Conservation (phyloP, 2,888 invertebrate genomes). For the Chrysolina americana region DNA sequence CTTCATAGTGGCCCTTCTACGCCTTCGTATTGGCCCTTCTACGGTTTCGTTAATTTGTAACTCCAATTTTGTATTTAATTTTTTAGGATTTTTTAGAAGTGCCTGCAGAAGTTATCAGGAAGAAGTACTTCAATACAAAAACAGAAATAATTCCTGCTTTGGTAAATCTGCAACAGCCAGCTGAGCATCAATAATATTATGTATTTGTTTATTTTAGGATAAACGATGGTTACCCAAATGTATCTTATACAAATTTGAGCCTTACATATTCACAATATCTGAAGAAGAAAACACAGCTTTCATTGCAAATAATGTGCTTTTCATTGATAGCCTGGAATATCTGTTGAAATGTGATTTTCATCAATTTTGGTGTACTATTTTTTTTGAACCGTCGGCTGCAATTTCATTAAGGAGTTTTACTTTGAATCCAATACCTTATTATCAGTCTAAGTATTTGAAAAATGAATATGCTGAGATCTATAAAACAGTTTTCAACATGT, state of each 20-base stretch:
- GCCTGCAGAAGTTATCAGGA: conserved; percentile 49
- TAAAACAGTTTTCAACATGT: conserved; percentile 75
- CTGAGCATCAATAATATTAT: conserved; percentile 14
- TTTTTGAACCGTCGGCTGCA: conserved; percentile 61
- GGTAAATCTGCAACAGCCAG: conserved; percentile 49
- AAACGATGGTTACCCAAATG: conserved; percentile 62
- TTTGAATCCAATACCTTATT: conserved; percentile 64
- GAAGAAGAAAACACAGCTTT: conserved; percentile 61
- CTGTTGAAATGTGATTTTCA: conserved; percentile 65
- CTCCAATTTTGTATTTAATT: background rate
- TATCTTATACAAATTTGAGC: conserved; percentile 58
- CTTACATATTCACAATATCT: conserved; percentile 59
- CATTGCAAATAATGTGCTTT: conserved; percentile 59
- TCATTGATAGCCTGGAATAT: conserved; percentile 62
- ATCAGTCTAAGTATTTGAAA: conserved; percentile 65
- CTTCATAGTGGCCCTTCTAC: too few relatives aligned
- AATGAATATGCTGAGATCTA: conserved; percentile 71
- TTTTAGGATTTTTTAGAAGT: conserved; percentile 58
- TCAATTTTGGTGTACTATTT: conserved; percentile 67
- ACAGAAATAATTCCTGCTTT: conserved; percentile 63
- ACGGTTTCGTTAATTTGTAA: too few relatives aligned
- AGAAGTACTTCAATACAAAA: conserved; percentile 56
- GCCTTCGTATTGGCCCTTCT: too few relatives aligned
- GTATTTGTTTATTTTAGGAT: conserved; percentile 51
- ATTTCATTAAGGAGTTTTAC: conserved; percentile 63